These are phyloP conservation scores for Drosophila ananassae DNA, from an alignment of 1,140 invertebrate species.

Conservation along the genomic window DNA sequence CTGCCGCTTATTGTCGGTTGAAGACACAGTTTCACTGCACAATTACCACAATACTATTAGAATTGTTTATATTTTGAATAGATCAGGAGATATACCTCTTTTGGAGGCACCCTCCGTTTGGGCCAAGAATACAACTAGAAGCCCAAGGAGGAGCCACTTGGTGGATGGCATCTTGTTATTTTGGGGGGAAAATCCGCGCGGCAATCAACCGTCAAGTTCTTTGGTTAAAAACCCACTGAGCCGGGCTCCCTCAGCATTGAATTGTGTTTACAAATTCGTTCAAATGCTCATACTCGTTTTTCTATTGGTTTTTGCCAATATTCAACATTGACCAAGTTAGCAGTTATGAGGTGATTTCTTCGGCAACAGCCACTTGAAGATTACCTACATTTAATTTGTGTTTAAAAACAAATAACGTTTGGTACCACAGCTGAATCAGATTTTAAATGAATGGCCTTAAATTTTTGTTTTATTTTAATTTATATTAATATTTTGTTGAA, in stretches of 20 bases:
- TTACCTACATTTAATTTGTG: slow-evolving; percentile 26
- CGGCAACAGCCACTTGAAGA: background rate
- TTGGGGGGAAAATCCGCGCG: background rate
- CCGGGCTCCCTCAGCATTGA: slow-evolving; percentile 33
- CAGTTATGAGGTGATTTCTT: slow-evolving; percentile 8
- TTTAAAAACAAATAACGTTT: background rate
- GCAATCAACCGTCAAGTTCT: slow-evolving; percentile 58
- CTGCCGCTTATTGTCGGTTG: slow-evolving; percentile 68
- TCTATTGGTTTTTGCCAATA: slow-evolving; percentile 52
- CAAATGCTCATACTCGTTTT: slow-evolving; percentile 55
- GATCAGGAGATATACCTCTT: slow-evolving; percentile 38
- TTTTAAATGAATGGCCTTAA: no score
- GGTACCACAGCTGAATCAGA: no score
- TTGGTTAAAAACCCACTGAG: slow-evolving; percentile 61
- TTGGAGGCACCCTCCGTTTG: slow-evolving; percentile 52
- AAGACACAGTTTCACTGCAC: slow-evolving; percentile 66
- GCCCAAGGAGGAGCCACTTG: slow-evolving; percentile 34
- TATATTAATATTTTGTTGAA: background rate
- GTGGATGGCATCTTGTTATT: slow-evolving; percentile 40
- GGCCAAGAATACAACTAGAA: slow-evolving; percentile 13
- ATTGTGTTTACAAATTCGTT: slow-evolving; percentile 56
- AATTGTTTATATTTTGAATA: no score
- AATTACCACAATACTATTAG: background rate
- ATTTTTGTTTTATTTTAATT: background rate
- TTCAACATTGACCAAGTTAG: slow-evolving; percentile 79